Conservation (phyloP, 2,888 invertebrate species). For the Thereva nobilitata region DNA sequence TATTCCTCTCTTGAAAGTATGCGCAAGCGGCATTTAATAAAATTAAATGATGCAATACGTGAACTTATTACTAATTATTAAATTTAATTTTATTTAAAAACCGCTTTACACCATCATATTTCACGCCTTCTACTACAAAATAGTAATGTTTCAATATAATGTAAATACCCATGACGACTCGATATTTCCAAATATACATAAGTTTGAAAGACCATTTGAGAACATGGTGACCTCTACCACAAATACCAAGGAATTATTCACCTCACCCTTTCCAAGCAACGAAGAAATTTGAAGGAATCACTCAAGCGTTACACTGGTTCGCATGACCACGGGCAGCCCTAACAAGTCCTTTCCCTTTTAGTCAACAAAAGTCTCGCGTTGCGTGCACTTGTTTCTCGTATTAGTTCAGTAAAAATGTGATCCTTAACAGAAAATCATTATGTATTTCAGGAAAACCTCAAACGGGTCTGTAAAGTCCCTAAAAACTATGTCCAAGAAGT, state of each 20-base stretch:
- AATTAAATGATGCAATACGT: too few species aligned
- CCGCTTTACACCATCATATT: too few species aligned
- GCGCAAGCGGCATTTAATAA: too few species aligned
- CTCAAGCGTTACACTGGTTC: slow-evolving; percentile 22
- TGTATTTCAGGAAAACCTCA: slow-evolving; percentile 35
- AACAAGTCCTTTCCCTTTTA: slow-evolving; percentile 20
- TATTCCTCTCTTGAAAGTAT: too few species aligned
- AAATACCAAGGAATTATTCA: background rate
- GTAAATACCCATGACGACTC: too few species aligned
- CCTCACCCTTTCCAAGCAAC: slow-evolving; percentile 5
- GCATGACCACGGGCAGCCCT: slow-evolving; percentile 31
- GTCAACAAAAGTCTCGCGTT: slow-evolving; percentile 4
- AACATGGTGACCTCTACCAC: background rate
- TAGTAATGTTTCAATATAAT: too few species aligned
- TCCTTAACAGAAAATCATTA: background rate
- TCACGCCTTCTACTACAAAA: too few species aligned
- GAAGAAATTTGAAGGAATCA: slow-evolving; percentile 2
- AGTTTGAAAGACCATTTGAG: background rate
- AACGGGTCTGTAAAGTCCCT: slow-evolving; percentile 52
- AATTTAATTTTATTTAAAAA: too few species aligned
- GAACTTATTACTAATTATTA: too few species aligned
- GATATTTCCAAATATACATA: background rate
- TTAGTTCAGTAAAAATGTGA: slow-evolving; percentile 7
- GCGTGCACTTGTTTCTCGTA: background rate
- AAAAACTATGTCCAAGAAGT: slow-evolving; percentile 54